phyloP scores from a whole-genome alignment of 2,888 invertebrate species.

The Phasia obesa region DNA sequence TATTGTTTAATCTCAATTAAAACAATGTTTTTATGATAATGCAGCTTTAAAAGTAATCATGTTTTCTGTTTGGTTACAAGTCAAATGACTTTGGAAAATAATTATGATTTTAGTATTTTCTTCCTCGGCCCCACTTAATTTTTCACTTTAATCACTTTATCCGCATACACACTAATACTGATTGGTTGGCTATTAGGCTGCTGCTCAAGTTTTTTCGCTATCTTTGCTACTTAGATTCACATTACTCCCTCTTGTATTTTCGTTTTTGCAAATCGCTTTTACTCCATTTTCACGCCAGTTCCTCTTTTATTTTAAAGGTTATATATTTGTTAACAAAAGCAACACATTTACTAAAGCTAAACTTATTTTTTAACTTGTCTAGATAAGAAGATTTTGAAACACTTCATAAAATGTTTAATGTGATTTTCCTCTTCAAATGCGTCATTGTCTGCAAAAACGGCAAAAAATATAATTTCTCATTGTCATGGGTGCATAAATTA shows the following conservation, averaged over 20 bases:
- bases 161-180: slow-evolving; percentile 64
- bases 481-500: slow-evolving; percentile 25
- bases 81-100: slow-evolving; percentile 60
- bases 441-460: slow-evolving; percentile 65
- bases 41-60: not conserved
- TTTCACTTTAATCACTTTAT: slow-evolving; percentile 54
- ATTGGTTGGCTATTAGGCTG: slow-evolving; percentile 56
- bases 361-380: not conserved
- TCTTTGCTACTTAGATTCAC: slow-evolving; percentile 41
- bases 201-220: slow-evolving; percentile 48
- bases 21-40: not conserved
- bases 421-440: slow-evolving; percentile 60
- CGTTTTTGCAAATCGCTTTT: slow-evolving; percentile 50
- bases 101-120: slow-evolving; percentile 36
- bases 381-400: slow-evolving; percentile 16
- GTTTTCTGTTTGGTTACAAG: slow-evolving; percentile 18
- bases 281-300: slow-evolving; percentile 1
- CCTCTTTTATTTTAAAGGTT: not conserved
- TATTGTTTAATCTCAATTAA: slow-evolving; percentile 5
- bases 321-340: not conserved
- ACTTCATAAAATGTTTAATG: slow-evolving; percentile 28
- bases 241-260: slow-evolving; percentile 56
- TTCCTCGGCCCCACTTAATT: slow-evolving; percentile 28
- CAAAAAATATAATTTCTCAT: slow-evolving; percentile 40
- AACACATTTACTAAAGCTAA: not conserved